Evolutionary conservation across 2,888 invertebrate genomes (phyloP).

Genomic region (Iselma pallidipennis): DNA sequence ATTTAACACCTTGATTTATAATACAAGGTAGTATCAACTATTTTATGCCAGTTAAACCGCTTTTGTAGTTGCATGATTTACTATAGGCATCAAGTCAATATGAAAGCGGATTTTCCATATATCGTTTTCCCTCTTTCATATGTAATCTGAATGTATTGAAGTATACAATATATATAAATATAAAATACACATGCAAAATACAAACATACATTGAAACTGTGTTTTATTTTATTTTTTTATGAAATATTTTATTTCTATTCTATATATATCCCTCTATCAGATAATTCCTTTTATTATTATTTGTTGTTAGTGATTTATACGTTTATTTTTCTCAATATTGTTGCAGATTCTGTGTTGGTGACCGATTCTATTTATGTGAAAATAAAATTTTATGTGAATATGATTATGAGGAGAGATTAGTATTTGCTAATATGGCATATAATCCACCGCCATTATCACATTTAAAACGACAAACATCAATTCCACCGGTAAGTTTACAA

Average conservation of each 20-base stretch:
- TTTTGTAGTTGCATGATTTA: constrained; percentile 47
- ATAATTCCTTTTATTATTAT: too few relatives aligned
- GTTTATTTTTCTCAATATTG: constrained; percentile 30
- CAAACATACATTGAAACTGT: background rate
- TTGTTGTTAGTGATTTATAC: too few relatives aligned
- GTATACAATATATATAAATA: background rate
- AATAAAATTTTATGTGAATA: constrained; percentile 98
- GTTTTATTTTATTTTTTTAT: background rate
- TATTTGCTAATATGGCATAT: constrained; percentile 94
- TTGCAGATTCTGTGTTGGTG: constrained; percentile 95
- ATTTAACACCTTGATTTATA: constrained; percentile 51
- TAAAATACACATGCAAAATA: too few relatives aligned
- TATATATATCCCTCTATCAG: too few relatives aligned
- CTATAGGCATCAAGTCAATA: constrained; percentile 41
- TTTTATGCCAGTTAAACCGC: constrained; percentile 48
- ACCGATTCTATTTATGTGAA: constrained; percentile 95
- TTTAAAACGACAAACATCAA: constrained; percentile 71
- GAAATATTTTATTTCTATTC: too few relatives aligned
- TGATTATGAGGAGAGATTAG: constrained; percentile 94
- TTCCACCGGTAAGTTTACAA: constrained; percentile 64
- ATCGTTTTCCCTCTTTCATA: background rate
- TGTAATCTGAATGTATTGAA: constrained; percentile 5
- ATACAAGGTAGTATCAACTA: constrained; percentile 35
- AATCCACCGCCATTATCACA: constrained; percentile 84
- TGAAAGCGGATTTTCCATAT: constrained; percentile 38